Evolutionary conservation across 2,888 invertebrate species (phyloP).

Genomic region (Scotopteryx bipunctaria): DNA sequence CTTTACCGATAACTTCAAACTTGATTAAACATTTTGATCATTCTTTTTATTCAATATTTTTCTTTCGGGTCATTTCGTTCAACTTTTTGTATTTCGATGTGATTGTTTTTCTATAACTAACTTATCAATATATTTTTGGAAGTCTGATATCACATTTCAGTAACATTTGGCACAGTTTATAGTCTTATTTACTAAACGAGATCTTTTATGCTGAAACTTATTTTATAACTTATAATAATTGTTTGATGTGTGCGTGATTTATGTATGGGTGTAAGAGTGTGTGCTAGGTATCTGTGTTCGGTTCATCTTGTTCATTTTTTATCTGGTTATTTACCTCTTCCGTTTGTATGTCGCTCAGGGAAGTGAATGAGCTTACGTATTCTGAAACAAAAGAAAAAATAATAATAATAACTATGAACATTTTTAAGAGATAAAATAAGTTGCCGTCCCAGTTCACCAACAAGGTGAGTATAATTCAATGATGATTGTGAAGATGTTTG

Average conservation of each 20-base stretch:
- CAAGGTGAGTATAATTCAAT: too few species aligned
- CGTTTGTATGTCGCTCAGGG: constrained; percentile 43
- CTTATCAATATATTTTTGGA: background rate
- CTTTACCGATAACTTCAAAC: too few species aligned
- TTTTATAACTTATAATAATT: background rate
- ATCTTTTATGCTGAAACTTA: background rate
- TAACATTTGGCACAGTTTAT: constrained; percentile 8
- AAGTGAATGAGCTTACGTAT: constrained; percentile 45
- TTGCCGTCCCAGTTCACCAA: too few species aligned
- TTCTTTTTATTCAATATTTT: background rate
- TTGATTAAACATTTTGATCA: too few species aligned
- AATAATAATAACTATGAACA: too few species aligned
- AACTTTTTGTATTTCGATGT: too few species aligned
- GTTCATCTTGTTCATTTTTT: constrained; percentile 7
- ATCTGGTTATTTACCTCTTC: constrained; percentile 47
- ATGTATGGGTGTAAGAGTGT: constrained; percentile 9
- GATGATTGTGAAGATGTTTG: too few species aligned
- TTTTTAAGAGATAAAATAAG: too few species aligned
- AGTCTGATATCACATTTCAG: constrained; percentile 3
- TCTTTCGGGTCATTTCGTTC: too few species aligned
- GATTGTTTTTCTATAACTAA: too few species aligned
- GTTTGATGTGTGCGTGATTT: background rate
- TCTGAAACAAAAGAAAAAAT: constrained; percentile 49
- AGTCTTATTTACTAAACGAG: background rate
- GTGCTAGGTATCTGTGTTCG: background rate